Conservation (phyloP, 1,140 invertebrate genomes). For the Holcopasites calliopsidis region DNA sequence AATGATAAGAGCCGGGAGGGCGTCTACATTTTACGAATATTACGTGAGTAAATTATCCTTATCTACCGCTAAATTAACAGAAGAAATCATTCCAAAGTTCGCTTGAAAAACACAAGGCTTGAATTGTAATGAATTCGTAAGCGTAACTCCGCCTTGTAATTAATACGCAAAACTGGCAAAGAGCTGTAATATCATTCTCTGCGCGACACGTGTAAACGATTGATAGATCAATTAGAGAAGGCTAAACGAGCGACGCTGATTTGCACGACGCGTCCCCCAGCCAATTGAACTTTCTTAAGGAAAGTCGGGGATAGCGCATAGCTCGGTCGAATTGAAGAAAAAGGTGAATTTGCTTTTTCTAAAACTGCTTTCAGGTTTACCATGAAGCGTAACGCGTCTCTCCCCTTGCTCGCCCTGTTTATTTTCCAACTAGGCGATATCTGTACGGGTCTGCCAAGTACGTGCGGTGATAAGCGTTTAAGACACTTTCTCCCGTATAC, state of each 20-base stretch:
- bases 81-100: too few species aligned
- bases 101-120: too few species aligned
- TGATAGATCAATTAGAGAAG: background rate
- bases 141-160: too few species aligned
- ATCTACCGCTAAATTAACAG: background rate
- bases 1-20: constrained; percentile 10
- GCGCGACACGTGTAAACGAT: background rate
- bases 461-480: background rate
- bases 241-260: background rate
- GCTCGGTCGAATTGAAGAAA: background rate
- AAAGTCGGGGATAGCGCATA: constrained; percentile 8
- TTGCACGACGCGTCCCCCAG: background rate
- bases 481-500: background rate
- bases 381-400: constrained; percentile 8
- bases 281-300: constrained; percentile 14
- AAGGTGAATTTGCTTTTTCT: background rate
- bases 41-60: constrained; percentile 17
- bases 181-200: too few species aligned
- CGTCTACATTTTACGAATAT: constrained; percentile 2
- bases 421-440: background rate
- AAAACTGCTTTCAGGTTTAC: constrained; percentile 23
- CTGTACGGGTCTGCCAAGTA: constrained; percentile 12
- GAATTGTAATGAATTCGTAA: too few species aligned
- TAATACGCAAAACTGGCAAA: too few species aligned
- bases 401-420: background rate